These are phyloP conservation scores for Phocides pigmalion DNA, from an alignment of 1,140 invertebrate species.

Conservation along the genomic window DNA sequence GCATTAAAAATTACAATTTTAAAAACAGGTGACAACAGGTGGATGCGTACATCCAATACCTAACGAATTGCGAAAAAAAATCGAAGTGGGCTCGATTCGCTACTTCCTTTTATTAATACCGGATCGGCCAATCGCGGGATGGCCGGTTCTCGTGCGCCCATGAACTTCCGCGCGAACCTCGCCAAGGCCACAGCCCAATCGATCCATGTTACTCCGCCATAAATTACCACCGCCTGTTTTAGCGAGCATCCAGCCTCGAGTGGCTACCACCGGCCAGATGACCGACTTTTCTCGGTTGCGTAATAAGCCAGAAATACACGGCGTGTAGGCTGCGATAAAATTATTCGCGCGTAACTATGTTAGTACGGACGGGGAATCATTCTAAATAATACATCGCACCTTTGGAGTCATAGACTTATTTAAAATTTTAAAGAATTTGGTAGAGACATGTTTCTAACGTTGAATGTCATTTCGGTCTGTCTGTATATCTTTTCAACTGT, in stretches of 20 bases:
- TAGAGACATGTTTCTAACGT: too few relatives aligned
- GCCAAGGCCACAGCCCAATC: slow-evolving; percentile 77
- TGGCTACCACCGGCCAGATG: slow-evolving; percentile 57
- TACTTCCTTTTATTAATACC: slow-evolving; percentile 44
- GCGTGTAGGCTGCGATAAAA: slow-evolving; percentile 37
- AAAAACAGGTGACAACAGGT: background rate
- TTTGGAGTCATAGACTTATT: too few relatives aligned
- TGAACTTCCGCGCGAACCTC: slow-evolving; percentile 78
- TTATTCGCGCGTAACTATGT: slow-evolving; percentile 28
- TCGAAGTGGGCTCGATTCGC: too few relatives aligned
- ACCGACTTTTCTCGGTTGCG: slow-evolving; percentile 69
- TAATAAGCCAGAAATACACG: slow-evolving; percentile 61
- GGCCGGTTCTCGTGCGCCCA: slow-evolving; percentile 53
- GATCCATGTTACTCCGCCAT: slow-evolving; percentile 59
- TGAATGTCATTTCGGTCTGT: too few relatives aligned
- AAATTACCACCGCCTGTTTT: slow-evolving; percentile 66
- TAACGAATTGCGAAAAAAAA: slow-evolving; percentile 10
- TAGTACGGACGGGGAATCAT: slow-evolving; percentile 8
- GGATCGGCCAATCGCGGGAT: slow-evolving; percentile 19
- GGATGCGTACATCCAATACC: background rate
- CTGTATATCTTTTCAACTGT: too few relatives aligned
- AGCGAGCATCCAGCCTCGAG: slow-evolving; percentile 51
- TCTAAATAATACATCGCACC: too few relatives aligned
- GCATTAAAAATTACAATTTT: too few relatives aligned
- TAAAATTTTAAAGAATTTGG: too few relatives aligned